These are phyloP conservation scores for Chymomyza costata DNA, from an alignment of 1,140 invertebrate genomes.

Conservation along the genomic window DNA sequence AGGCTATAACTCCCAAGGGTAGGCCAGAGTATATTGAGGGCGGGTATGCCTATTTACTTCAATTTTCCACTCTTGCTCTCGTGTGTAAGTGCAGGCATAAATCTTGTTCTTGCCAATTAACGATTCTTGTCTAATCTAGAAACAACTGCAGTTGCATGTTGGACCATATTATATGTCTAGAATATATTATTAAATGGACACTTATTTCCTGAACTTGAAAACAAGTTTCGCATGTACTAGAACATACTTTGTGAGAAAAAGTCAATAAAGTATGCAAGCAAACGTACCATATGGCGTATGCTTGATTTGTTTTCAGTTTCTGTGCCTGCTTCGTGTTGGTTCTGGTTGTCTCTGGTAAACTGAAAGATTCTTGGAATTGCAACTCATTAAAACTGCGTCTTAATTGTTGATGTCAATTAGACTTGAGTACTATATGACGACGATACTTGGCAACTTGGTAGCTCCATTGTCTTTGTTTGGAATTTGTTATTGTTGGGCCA, in stretches of 20 bases:
- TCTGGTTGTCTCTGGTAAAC: slow-evolving; percentile 1
- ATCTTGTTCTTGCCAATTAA: slow-evolving; percentile 42
- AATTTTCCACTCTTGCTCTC: too few species aligned
- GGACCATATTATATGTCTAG: slow-evolving; percentile 35
- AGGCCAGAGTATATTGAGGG: too few species aligned
- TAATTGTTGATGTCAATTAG: slow-evolving; percentile 49
- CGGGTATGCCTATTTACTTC: too few species aligned
- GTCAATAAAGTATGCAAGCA: slow-evolving; percentile 17
- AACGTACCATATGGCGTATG: slow-evolving; percentile 57
- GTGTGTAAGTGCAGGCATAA: too few species aligned
- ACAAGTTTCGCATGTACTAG: slow-evolving; percentile 45
- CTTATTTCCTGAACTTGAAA: slow-evolving; percentile 70
- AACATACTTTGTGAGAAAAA: slow-evolving; percentile 20
- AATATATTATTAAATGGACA: slow-evolving; percentile 29
- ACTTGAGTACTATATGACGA: background rate
- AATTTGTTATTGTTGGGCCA: background rate
- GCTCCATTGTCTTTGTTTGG: too few species aligned
- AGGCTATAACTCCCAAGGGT: too few species aligned
- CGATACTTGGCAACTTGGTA: too few species aligned
- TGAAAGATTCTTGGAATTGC: slow-evolving; percentile 60
- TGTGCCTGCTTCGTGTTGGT: too few species aligned
- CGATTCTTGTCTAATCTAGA: slow-evolving; percentile 38
- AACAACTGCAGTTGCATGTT: slow-evolving; percentile 32
- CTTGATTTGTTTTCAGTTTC: slow-evolving; percentile 14
- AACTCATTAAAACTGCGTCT: slow-evolving; percentile 42